Percentiles rank a stretch among this genome's conserved stretches.
Conservation (phyloP, 2,113 vertebrate genomes). For the Erythrocebus patas region DNA sequence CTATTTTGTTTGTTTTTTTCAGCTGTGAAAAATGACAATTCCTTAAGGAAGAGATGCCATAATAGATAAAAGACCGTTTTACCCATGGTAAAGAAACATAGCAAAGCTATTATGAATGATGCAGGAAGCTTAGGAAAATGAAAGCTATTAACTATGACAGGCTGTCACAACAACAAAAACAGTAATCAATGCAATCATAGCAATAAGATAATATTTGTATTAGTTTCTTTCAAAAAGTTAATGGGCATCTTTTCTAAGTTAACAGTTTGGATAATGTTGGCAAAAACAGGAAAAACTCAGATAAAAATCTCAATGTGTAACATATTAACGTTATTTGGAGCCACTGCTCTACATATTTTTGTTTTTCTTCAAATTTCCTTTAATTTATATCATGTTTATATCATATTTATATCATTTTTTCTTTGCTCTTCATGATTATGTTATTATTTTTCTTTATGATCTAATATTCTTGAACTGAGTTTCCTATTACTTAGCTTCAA, state of each 20-base stretch:
- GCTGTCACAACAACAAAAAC: constrained; percentile 25
- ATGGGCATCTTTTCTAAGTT: constrained; percentile 25
- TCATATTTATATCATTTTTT: background rate
- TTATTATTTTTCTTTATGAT: constrained; percentile 34
- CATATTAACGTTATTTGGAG: background rate
- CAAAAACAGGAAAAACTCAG: constrained; percentile 24
- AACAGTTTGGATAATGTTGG: background rate
- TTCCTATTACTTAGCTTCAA: background rate
- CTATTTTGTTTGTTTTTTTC: background rate
- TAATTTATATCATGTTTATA: background rate
- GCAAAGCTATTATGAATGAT: background rate
- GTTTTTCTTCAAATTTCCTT: background rate
- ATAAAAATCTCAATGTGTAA: background rate
- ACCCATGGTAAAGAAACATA: background rate
- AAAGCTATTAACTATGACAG: constrained; percentile 61
- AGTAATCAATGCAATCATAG: constrained; percentile 25
- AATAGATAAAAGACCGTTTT: constrained; percentile 42
- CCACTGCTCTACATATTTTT: background rate
- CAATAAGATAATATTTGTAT: constrained; percentile 52
- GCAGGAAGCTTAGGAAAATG: constrained; percentile 8
- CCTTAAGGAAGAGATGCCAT: background rate
- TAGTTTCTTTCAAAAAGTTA: constrained; percentile 50
- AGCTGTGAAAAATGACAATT: constrained; percentile 16
- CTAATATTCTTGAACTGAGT: background rate
- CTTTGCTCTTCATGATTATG: background rate